Conservation (phyloP, 2,888 invertebrate species). For the Agriopis aurantiaria region DNA sequence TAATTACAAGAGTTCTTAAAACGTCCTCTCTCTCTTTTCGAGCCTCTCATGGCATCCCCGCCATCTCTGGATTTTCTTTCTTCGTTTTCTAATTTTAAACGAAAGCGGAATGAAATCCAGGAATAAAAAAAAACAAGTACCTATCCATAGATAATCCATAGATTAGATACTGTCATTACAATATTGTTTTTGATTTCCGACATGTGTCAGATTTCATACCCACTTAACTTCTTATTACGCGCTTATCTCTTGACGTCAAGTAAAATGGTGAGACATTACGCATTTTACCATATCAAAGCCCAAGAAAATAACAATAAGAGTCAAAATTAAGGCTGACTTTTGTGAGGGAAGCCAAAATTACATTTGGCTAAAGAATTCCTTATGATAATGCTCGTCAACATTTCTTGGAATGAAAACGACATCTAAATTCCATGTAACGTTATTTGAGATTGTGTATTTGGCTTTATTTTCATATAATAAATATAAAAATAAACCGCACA, state of each 20-base stretch:
- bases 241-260: slow-evolving; percentile 26
- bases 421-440: background rate
- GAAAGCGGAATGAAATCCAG: no score
- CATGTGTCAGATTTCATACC: slow-evolving; percentile 7
- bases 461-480: background rate
- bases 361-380: background rate
- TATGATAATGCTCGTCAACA: background rate
- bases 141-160: background rate
- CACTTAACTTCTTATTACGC: slow-evolving; percentile 24
- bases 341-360: slow-evolving; percentile 9
- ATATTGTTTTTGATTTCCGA: slow-evolving; percentile 5
- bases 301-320: slow-evolving; percentile 1
- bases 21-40: no score
- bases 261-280: slow-evolving; percentile 12
- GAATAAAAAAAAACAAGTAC: no score
- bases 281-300: slow-evolving; percentile 3
- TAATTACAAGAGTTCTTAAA: no score
- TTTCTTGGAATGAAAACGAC: slow-evolving; percentile 7
- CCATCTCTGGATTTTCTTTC: no score
- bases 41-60: no score
- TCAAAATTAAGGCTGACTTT: background rate
- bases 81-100: no score
- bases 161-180: slow-evolving; percentile 4
- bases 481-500: no score
- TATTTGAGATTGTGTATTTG: background rate